Evolutionary conservation across 2,797 vertebrate species (phyloP).

Genomic region (Carapus acus): DNA sequence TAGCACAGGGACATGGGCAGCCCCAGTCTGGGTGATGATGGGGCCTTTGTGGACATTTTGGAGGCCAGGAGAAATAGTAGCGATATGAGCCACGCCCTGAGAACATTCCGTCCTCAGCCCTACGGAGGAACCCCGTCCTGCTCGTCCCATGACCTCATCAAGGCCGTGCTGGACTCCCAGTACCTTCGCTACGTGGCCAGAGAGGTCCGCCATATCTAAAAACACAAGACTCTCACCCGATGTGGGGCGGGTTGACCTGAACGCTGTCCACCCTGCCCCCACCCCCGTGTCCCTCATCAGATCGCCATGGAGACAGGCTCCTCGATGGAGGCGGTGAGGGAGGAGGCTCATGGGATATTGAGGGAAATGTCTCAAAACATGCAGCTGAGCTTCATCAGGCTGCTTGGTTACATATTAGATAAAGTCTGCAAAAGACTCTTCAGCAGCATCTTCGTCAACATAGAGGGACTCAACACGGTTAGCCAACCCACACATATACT

Average conservation of each 20-base stretch:
- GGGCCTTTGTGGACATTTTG: slow-evolving; percentile 84
- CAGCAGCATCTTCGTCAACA: slow-evolving; percentile 83
- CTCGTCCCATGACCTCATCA: slow-evolving; percentile 77
- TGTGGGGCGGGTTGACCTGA: too few relatives aligned
- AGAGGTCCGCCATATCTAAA: slow-evolving; percentile 71
- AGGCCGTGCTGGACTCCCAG: slow-evolving; percentile 83
- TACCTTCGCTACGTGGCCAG: slow-evolving; percentile 78
- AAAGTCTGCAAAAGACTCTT: slow-evolving; percentile 90
- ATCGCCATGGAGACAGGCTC: slow-evolving; percentile 77
- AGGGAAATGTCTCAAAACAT: slow-evolving; percentile 93
- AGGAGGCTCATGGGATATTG: slow-evolving; percentile 77
- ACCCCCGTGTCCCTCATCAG: slow-evolving; percentile 54
- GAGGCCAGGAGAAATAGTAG: slow-evolving; percentile 81
- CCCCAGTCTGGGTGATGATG: slow-evolving; percentile 37
- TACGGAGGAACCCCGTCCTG: slow-evolving; percentile 74
- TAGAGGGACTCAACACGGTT: slow-evolving; percentile 87
- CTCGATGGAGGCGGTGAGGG: slow-evolving; percentile 73
- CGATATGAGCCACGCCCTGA: slow-evolving; percentile 83
- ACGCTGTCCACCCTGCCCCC: not conserved
- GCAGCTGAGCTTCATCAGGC: slow-evolving; percentile 80
- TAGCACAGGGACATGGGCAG: slow-evolving; percentile 55
- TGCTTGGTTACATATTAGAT: slow-evolving; percentile 81
- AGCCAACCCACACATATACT: slow-evolving; percentile 40
- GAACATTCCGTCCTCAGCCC: slow-evolving; percentile 78
- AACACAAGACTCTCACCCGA: not conserved